Evolutionary conservation across 2,113 vertebrate genomes (phyloP).

Genomic region (Axis porcinus): DNA sequence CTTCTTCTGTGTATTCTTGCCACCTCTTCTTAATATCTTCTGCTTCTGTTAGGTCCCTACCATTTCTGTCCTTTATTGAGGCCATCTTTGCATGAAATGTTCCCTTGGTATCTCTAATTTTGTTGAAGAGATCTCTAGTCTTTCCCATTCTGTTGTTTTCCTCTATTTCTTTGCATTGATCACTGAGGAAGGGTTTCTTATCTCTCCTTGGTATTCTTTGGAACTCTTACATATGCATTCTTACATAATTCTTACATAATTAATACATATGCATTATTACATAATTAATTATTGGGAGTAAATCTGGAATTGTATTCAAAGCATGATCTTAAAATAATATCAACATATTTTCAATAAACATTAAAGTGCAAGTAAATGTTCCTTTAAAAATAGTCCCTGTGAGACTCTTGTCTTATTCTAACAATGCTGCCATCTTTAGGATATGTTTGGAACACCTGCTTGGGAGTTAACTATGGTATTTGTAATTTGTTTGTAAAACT

Average conservation of each 20-base stretch:
- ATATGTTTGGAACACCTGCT: neutral
- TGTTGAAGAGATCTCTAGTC: too few species aligned
- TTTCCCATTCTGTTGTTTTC: neutral
- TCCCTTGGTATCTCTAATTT: too few species aligned
- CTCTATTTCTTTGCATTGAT: neutral
- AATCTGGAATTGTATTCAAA: neutral
- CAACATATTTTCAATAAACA: conserved; percentile 6
- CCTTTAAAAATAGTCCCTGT: neutral
- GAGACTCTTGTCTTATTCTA: neutral
- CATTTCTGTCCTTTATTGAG: too few species aligned
- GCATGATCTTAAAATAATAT: neutral
- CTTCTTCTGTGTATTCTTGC: too few species aligned
- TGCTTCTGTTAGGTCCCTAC: too few species aligned
- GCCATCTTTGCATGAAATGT: too few species aligned
- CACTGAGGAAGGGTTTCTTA: neutral
- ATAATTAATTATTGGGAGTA: neutral
- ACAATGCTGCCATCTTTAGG: neutral
- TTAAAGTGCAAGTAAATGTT: neutral
- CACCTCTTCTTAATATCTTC: too few species aligned
- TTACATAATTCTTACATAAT: too few species aligned
- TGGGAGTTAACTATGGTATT: neutral
- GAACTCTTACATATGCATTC: neutral
- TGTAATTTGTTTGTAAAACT: neutral
- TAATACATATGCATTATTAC: neutral
- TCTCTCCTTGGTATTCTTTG: neutral